phyloP scores from a whole-genome alignment of 1,140 invertebrate genomes.

The Artemia franciscana region DNA sequence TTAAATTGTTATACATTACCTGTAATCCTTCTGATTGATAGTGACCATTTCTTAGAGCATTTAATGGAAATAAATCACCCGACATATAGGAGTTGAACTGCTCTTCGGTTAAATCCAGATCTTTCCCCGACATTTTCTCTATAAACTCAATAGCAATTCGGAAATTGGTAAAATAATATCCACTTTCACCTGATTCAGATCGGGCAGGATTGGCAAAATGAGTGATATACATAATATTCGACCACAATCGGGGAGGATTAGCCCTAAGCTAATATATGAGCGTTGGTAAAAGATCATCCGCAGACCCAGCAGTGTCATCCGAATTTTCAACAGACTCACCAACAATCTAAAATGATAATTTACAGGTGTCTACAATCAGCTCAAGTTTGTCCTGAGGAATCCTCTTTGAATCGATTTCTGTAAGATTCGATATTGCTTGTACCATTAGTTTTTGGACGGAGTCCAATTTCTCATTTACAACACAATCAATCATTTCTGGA shows the following conservation, averaged over 20 bases:
- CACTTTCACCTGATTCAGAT: slow-evolving; percentile 85
- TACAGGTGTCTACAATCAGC: slow-evolving; percentile 69
- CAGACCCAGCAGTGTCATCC: slow-evolving; percentile 24
- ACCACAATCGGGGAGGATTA: slow-evolving; percentile 88
- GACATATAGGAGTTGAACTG: slow-evolving; percentile 88
- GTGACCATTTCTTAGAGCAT: slow-evolving; percentile 18
- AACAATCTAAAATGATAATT: slow-evolving; percentile 70
- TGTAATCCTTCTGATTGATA: slow-evolving; percentile 31
- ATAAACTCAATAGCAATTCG: slow-evolving; percentile 87
- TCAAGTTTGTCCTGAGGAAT: slow-evolving; percentile 81
- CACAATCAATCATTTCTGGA: slow-evolving; percentile 70
- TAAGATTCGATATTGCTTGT: slow-evolving; percentile 66
- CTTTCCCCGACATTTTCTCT: slow-evolving; percentile 80
- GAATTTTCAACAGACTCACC: slow-evolving; percentile 40
- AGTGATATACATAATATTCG: slow-evolving; percentile 91
- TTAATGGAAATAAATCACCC: slow-evolving; percentile 45
- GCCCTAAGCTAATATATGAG: slow-evolving; percentile 91
- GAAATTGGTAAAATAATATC: slow-evolving; percentile 96
- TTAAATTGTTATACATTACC: slow-evolving; percentile 27
- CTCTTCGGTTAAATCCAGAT: slow-evolving; percentile 66
- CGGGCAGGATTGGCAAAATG: slow-evolving; percentile 75
- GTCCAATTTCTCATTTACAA: slow-evolving; percentile 58
- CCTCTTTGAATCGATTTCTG: slow-evolving; percentile 77
- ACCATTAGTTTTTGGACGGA: slow-evolving; percentile 64
- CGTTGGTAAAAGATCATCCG: slow-evolving; percentile 91